phyloP scores from a whole-genome alignment of 1,140 invertebrate genomes.

The Goniozus legneri region DNA sequence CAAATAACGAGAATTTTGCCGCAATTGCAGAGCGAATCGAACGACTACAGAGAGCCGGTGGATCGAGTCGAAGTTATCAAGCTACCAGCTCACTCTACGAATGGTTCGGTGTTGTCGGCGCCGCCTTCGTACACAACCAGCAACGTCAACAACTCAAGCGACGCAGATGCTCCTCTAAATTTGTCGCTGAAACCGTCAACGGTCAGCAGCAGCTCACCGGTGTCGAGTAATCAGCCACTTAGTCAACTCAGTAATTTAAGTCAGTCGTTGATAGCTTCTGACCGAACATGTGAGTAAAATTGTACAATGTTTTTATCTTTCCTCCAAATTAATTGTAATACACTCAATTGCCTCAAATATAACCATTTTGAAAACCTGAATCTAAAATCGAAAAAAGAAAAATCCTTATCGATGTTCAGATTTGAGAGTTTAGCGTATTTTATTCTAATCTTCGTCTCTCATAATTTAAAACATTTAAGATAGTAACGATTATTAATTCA shows the following conservation, averaged over 20 bases:
- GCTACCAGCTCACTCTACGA: constrained; percentile 59
- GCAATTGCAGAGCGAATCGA: constrained; percentile 35
- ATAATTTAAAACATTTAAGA: too few species aligned
- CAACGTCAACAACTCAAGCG: constrained; percentile 53
- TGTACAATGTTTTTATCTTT: background rate
- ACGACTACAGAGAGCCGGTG: constrained; percentile 43
- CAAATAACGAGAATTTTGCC: background rate
- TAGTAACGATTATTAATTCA: too few species aligned
- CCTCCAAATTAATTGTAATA: too few species aligned
- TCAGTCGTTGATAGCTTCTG: constrained; percentile 49
- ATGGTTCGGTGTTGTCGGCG: constrained; percentile 52
- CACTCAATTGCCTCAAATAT: too few species aligned
- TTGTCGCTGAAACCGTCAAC: constrained; percentile 72
- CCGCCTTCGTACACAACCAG: constrained; percentile 46
- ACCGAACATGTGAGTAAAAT: constrained; percentile 56
- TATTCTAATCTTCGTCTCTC: too few species aligned
- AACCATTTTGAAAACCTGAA: too few species aligned
- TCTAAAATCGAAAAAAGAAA: too few species aligned
- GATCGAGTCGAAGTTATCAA: constrained; percentile 77
- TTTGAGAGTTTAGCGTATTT: too few species aligned
- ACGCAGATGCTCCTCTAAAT: constrained; percentile 75
- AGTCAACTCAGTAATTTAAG: constrained; percentile 59
- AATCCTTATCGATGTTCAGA: too few species aligned
- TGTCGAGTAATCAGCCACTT: constrained; percentile 51
- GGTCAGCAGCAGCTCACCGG: constrained; percentile 45